phyloP scores from a whole-genome alignment of 2,888 invertebrate species.

The Cheilosia impressa region DNA sequence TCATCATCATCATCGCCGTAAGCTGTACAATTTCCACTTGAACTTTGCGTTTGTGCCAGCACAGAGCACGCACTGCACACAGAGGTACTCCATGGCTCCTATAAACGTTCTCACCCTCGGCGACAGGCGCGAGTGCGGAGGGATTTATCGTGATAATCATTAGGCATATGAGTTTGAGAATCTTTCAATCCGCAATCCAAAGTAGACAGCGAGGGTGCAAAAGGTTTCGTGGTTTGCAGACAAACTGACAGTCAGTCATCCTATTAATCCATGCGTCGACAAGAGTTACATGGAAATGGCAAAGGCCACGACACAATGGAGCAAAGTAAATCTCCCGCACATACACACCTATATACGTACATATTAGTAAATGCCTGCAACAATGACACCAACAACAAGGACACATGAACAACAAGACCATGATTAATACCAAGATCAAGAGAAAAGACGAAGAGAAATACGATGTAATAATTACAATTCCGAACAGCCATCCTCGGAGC shows the following conservation, averaged over 20 bases:
- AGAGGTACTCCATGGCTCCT: slow-evolving; percentile 34
- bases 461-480: slow-evolving; percentile 75
- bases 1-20: slow-evolving; percentile 62
- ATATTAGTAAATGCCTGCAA: slow-evolving; percentile 46
- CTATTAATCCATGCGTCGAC: slow-evolving; percentile 68
- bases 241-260: slow-evolving; percentile 65
- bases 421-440: slow-evolving; percentile 72
- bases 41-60: slow-evolving; percentile 59
- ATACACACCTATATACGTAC: background rate
- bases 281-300: slow-evolving; percentile 64
- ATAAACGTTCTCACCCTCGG: slow-evolving; percentile 53
- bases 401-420: slow-evolving; percentile 65
- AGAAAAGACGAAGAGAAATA: slow-evolving; percentile 74
- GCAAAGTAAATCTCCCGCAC: slow-evolving; percentile 45
- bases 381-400: slow-evolving; percentile 59
- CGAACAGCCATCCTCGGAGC: slow-evolving; percentile 55
- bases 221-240: slow-evolving; percentile 20
- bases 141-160: slow-evolving; percentile 73
- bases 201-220: slow-evolving; percentile 36
- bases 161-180: slow-evolving; percentile 73
- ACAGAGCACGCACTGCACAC: slow-evolving; percentile 10
- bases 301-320: slow-evolving; percentile 63
- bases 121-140: slow-evolving; percentile 46
- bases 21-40: slow-evolving; percentile 69
- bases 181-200: slow-evolving; percentile 68